Conservation (phyloP, 2,797 vertebrate species). For the Sciaenops ocellatus region DNA sequence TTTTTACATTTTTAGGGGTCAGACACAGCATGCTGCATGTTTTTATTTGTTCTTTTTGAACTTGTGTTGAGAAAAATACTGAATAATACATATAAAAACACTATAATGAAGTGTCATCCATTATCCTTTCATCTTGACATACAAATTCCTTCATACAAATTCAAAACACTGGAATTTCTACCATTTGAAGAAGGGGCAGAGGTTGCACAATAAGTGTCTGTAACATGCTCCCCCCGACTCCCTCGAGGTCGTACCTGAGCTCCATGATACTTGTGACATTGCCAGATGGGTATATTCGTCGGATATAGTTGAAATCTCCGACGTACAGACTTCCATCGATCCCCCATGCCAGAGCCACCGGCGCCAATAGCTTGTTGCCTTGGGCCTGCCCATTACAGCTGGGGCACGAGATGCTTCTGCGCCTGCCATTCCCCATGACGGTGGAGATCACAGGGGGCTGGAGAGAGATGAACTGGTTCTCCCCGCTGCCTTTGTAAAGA, state of each 20-base stretch:
- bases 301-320: slow-evolving; percentile 98
- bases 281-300: slow-evolving; percentile 95
- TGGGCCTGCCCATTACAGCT: slow-evolving; percentile 98
- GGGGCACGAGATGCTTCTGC: slow-evolving; percentile 98
- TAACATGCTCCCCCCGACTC: background rate
- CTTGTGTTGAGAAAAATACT: background rate
- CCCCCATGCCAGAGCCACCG: slow-evolving; percentile 95
- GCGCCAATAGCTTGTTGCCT: slow-evolving; percentile 97
- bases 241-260: slow-evolving; percentile 87
- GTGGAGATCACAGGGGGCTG: slow-evolving; percentile 96
- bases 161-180: background rate
- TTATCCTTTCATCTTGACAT: background rate
- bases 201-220: background rate
- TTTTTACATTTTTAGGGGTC: background rate
- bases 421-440: slow-evolving; percentile 97
- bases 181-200: background rate
- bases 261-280: slow-evolving; percentile 98
- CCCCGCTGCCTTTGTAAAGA: slow-evolving; percentile 97
- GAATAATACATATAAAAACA: background rate
- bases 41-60: background rate
- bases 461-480: slow-evolving; percentile 98
- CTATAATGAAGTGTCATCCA: background rate
- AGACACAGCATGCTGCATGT: background rate
- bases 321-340: slow-evolving; percentile 96
- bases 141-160: background rate